phyloP scores from a whole-genome alignment of 2,113 vertebrate genomes.

The Prochilodus magdalenae region DNA sequence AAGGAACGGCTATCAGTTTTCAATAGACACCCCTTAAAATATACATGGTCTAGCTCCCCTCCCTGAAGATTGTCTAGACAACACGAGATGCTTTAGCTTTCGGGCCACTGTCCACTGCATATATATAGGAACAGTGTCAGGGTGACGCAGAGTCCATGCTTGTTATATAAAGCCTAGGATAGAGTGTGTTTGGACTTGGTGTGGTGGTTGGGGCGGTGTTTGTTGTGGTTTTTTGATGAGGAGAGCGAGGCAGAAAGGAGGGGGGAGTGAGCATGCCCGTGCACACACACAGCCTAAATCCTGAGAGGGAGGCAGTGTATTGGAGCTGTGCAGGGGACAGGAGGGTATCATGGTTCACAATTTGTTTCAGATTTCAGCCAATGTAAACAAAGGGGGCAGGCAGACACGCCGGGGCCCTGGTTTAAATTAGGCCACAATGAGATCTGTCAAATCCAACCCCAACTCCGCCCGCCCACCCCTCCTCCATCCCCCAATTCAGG shows the following conservation, averaged over 20 bases:
- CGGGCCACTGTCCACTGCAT: background rate
- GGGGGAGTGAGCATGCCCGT: conserved; percentile 10
- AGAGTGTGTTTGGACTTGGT: conserved; percentile 34
- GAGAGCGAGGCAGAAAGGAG: conserved; percentile 8
- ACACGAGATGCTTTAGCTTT: conserved; percentile 17
- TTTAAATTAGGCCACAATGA: conserved; percentile 61
- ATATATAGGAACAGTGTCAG: background rate
- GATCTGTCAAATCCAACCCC: conserved; percentile 52
- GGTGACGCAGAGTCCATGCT: background rate
- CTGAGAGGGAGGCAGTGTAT: conserved; percentile 14
- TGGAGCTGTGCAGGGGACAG: conserved; percentile 38
- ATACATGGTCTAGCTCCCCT: background rate
- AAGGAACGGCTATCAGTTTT: background rate
- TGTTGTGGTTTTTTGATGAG: conserved; percentile 13
- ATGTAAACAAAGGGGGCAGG: conserved; percentile 66
- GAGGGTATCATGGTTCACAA: conserved; percentile 62
- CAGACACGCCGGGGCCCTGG: conserved; percentile 71
- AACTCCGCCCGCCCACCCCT: too few relatives aligned
- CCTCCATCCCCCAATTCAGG: background rate
- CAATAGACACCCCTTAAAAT: conserved; percentile 14
- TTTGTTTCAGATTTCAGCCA: conserved; percentile 71
- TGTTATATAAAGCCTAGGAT: conserved; percentile 23
- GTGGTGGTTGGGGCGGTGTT: background rate
- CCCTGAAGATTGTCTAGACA: background rate
- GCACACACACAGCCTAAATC: background rate